phyloP scores from a whole-genome alignment of 1,140 invertebrate species.

The Leptinotarsa texana region DNA sequence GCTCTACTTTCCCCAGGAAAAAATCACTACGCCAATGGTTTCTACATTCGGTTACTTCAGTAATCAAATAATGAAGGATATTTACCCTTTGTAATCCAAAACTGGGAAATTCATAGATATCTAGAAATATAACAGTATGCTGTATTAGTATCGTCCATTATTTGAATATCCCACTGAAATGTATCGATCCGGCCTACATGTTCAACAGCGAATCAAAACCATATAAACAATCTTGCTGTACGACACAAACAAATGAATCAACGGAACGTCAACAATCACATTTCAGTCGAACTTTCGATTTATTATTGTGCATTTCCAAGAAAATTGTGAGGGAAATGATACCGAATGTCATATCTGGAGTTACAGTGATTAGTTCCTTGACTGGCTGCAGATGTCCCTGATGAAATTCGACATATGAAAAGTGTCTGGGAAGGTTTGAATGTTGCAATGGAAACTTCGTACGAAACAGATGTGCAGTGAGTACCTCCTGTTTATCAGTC shows the following conservation, averaged over 20 bases:
- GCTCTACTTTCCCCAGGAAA: too few species aligned
- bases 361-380: slow-evolving; percentile 11
- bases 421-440: neutral
- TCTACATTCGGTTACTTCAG: too few species aligned
- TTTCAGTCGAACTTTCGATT: slow-evolving; percentile 4
- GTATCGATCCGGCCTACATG: neutral
- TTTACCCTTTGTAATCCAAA: too few species aligned
- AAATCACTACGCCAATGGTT: too few species aligned
- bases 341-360: slow-evolving; percentile 8
- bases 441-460: neutral
- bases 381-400: slow-evolving; percentile 13
- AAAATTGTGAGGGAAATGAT: slow-evolving; percentile 11
- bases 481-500: neutral
- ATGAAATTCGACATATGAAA: neutral
- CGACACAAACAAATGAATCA: slow-evolving; percentile 14
- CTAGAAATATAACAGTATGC: too few species aligned
- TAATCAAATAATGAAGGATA: too few species aligned
- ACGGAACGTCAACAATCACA: neutral
- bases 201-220: neutral
- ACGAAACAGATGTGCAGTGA: neutral
- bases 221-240: neutral
- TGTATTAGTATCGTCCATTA: too few species aligned
- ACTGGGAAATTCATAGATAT: too few species aligned
- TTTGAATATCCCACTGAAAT: neutral
- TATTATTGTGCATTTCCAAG: slow-evolving; percentile 2